Percentiles rank a stretch among this genome's conserved stretches.
phyloP scores from a whole-genome alignment of 2,797 vertebrate genomes.

The Danio aesculapii region DNA sequence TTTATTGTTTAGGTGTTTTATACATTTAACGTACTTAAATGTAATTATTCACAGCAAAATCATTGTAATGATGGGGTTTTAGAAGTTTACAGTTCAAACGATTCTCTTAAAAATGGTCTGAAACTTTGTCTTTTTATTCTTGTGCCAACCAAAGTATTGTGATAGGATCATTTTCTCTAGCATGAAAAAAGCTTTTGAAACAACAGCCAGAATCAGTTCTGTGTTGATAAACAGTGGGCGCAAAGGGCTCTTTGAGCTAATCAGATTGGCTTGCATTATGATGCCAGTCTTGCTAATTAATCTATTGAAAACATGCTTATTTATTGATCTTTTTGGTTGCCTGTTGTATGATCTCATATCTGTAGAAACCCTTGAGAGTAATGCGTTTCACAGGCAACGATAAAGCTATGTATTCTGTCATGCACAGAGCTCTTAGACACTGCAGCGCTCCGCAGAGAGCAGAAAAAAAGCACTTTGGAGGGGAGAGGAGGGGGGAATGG shows the following conservation, averaged over 20 bases:
- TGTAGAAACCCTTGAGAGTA: neutral
- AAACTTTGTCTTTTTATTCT: no score
- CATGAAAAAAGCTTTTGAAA: neutral
- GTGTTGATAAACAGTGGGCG: neutral
- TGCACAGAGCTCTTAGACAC: conserved; percentile 41
- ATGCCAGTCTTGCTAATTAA: neutral
- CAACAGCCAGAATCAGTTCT: neutral
- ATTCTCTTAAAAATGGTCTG: neutral
- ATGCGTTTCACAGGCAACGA: neutral
- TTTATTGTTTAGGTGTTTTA: neutral
- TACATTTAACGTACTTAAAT: neutral
- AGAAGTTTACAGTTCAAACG: neutral
- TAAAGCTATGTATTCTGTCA: conserved; percentile 49
- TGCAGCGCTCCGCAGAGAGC: conserved; percentile 46
- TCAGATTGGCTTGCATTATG: neutral
- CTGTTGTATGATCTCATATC: neutral
- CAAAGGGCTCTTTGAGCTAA: no score
- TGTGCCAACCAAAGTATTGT: no score
- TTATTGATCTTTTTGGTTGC: neutral
- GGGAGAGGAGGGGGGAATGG: conserved; percentile 27
- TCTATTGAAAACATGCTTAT: neutral
- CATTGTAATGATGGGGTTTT: no score
- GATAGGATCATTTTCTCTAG: neutral
- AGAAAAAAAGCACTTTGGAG: conserved; percentile 2
- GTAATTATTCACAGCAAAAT: no score